Base-by-base conservation (phyloP, 2,888 invertebrate species). In the Nysson spinosus region DNA sequence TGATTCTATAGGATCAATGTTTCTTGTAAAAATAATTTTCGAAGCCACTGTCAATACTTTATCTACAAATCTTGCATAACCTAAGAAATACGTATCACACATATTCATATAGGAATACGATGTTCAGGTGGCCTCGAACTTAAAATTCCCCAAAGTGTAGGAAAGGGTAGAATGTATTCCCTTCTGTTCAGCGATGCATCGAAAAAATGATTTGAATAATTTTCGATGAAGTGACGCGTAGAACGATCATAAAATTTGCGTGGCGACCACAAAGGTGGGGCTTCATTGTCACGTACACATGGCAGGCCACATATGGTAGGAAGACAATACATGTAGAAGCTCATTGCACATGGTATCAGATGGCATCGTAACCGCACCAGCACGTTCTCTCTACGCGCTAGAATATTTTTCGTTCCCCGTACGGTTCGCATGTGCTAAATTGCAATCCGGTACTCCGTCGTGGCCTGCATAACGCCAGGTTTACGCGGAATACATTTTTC, bases 321-420 rank as follows among this genome's bases (percentile, higher is more conserved):
- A 24, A 55, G 55, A 62, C 64, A 65, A 65, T 65, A 55, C 26
- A 17, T 37, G 35, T 11, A 24, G 47, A 40, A 50, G 55, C 62
- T 65, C 49, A 65, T 65, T 66, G 63, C 66, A 14, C 26, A 40
- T 39, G 50, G 54, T 65, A 54, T 65, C 67, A 26, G 67, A 54
- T 60, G 65, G 65, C 64, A 55, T 46, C 37, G 43, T 11, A 39
- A 44, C 44, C 61, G 37, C 66, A 28, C 43, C 20, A 52, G 40
- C 28, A 44, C 28, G 7, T 44, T 32, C 44, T 43, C 46, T 30
- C 39, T 43, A 32, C 43, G 42, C 40, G 37, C 46, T 39, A 6
- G 22, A 30, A 57, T 24, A 24, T 32, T 56, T 30, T 12, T 7
- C 34, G 24, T 17, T 22, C 7, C 26, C 16, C n/a, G 50, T 19